Evolutionary conservation across 2,113 vertebrate species (phyloP).

Genomic region (Theristicus caerulescens): DNA sequence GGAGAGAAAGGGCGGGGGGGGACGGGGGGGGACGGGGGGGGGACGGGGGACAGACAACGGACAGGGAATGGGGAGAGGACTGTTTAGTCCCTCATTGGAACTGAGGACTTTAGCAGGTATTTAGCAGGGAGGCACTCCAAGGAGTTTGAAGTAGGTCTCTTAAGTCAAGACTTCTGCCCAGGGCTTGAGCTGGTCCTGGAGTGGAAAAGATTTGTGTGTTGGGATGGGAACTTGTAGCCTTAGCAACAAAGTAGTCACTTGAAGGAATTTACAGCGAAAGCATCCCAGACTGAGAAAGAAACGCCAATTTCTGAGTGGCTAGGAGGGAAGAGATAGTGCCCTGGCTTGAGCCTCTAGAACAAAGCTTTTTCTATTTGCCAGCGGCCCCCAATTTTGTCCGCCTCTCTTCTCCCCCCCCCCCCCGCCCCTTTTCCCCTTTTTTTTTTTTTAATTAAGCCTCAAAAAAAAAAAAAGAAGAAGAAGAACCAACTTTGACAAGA

Average conservation of each 20-base stretch:
- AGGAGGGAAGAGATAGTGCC: neutral
- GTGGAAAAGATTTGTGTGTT: conserved; percentile 33
- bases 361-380: conserved; percentile 34
- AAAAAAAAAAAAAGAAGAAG: too few relatives aligned
- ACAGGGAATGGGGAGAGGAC: neutral
- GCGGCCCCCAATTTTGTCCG: neutral
- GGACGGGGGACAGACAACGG: too few relatives aligned
- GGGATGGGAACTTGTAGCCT: conserved; percentile 69
- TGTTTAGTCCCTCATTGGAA: neutral
- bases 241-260: conserved; percentile 71
- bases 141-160: neutral
- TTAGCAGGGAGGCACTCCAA: neutral
- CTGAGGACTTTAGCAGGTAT: neutral
- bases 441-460: neutral
- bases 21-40: neutral
- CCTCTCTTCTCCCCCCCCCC: neutral
- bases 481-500: too few relatives aligned
- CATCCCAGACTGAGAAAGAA: conserved; percentile 55
- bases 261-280: conserved; percentile 71
- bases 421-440: too few relatives aligned
- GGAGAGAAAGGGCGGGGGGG: neutral
- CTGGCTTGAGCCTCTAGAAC: conserved; percentile 5
- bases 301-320: conserved; percentile 32
- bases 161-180: neutral
- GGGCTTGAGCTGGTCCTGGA: conserved; percentile 6